A percentile compares a stretch with the other conserved stretches of the same genome.
Evolutionary conservation across 2,888 invertebrate species (phyloP).

Genomic region (Parnassius glacialis): DNA sequence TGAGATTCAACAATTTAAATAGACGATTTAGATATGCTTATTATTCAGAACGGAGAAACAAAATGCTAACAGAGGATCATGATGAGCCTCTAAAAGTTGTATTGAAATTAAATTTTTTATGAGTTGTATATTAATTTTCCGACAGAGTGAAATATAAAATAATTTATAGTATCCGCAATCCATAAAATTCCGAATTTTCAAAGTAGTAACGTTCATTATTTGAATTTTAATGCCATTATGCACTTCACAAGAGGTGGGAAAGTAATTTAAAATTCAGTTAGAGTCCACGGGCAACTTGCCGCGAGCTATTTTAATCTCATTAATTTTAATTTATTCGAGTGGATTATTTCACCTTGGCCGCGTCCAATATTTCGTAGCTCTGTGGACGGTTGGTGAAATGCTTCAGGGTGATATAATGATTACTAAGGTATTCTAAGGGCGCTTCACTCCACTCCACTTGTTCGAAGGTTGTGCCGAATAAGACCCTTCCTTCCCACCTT

Average conservation of each 20-base stretch:
- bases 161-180: no score
- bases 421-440: constrained; percentile 18
- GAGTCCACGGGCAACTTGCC: constrained; percentile 51
- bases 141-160: no score
- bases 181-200: not conserved
- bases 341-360: constrained; percentile 67
- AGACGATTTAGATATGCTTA: no score
- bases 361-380: constrained; percentile 48
- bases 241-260: constrained; percentile 72
- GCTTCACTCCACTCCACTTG: constrained; percentile 9
- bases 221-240: constrained; percentile 74
- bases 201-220: constrained; percentile 47
- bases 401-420: constrained; percentile 21
- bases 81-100: no score
- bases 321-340: constrained; percentile 76
- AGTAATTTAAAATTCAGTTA: constrained; percentile 74
- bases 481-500: not conserved
- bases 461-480: constrained; percentile 1
- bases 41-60: no score
- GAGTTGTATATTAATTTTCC: no score
- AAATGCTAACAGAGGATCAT: no score
- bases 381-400: constrained; percentile 14
- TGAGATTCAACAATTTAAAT: no score
- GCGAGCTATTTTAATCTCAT: constrained; percentile 72
- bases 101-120: no score